Evolutionary conservation across 2,797 vertebrate species (phyloP), one percentile per base, ranked within the genome.

Genomic region (Karalla daura): DNA sequence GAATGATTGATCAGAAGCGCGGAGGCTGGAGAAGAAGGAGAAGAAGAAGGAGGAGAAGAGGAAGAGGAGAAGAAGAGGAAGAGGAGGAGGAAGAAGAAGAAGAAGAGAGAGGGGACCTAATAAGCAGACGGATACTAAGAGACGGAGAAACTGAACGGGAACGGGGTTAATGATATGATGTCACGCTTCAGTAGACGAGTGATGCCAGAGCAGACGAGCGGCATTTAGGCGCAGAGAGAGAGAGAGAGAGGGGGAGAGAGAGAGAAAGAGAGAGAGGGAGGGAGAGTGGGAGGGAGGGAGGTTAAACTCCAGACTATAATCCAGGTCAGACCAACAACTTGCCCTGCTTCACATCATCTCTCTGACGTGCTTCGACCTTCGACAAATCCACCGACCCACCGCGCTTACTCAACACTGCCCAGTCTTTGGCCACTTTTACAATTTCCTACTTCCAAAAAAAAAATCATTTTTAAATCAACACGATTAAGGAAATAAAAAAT

Each of bases 1-100:
- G 72, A 49, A 65, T 78, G 84, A 75, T 77, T 86, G n/a, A 71
- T 79, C 64, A 78, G 74, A 88, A 90, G 85, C 74, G 25, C 60
- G 73, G 79, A 72, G 68, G 72, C 65, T 56, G 67, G 59, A 79
- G 81, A 69, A 74, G 46, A 70, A 76, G 68, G 56, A 81, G 67
- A 71, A 52, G 67, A 61, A 79, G 81, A 69, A 74, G 46, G 68
- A 76, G 68, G 56, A 81, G 67, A 71, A 52, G 59, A 79, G 81
- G 70, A 74, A 47, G 68, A 76, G 68, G 56, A 81, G 67, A 71
- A 52, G 59, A 79, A 80, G 70, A 74, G 46, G 68, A 76, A 70
- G 56, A 81, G 67, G 73, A 52, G n/a, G n/a, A n/a, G n/a, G n/a
- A n/a, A n/a, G n/a, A n/a, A n/a, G n/a, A n/a, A n/a, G n/a, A n/a